Base-by-base conservation (phyloP, 1,140 invertebrate species). In the Calosoma granatense region DNA sequence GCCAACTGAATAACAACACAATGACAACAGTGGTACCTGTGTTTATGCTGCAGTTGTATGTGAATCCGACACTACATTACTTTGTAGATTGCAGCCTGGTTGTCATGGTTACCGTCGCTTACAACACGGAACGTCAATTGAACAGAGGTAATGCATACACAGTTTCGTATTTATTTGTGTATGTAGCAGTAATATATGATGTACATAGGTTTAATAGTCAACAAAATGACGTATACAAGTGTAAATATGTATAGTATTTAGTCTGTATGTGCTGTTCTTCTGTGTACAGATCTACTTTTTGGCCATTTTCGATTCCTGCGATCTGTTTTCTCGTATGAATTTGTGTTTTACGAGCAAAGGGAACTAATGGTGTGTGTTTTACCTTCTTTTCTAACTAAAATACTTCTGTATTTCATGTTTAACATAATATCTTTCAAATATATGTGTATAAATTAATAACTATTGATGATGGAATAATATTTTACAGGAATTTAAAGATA, bases 1-100 rank as follows among this genome's bases (percentile, higher is more conserved):
- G 88, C 67, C 68, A 70, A 2, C 64, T 90, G 2, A 74, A 74
- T 30, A 75, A 82, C 2, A 68, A 79, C 58, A 86, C 82, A 2
- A 85, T 89, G 78, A 73, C 71, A 51, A 74, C 78, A 53, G 81
- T 84, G 0, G 77, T 88, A 19, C 81, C 87, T 0, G 74, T 82
- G 39, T 73, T 88, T 30, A 83, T 84, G 64, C 63, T 88, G 22
- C 81, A 86, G 63, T 72, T 87, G 58, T 88, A 90, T 66, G 75
- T 85, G 12, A 89, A 90, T 75, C 84, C 85, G 1, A 74, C 77
- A 22, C 71, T 88, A 47, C 81, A 84, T 63, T 85, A 82, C 72
- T 60, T 88, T 12, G 72, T 80, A 12, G 76, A 81, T 57, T 74
- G 79, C 1, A 78, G 83, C 0, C 70, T 86, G 26, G 64, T 83